phyloP scores from a whole-genome alignment of 2,888 invertebrate genomes.

The Lumbricus terrestris region DNA sequence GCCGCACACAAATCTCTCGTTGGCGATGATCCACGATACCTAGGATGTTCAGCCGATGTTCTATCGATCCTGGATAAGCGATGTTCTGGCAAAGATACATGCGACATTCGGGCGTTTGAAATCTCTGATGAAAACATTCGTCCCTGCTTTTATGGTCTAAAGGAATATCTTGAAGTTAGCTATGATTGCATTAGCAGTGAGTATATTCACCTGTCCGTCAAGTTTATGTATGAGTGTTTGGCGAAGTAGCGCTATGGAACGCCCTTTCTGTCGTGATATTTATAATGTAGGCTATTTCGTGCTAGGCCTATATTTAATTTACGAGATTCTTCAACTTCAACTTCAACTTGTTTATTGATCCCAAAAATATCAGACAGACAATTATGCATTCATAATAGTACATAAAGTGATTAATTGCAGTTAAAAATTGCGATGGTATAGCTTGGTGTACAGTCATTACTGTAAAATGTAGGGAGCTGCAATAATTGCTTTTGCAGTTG shows the following conservation, averaged over 20 bases:
- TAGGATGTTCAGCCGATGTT: constrained; percentile 26
- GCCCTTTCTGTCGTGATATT: too few species aligned
- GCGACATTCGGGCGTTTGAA: constrained; percentile 16
- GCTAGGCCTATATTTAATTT: too few species aligned
- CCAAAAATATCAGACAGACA: too few species aligned
- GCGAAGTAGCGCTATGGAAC: not conserved
- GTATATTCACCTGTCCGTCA: not conserved
- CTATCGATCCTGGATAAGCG: constrained; percentile 5
- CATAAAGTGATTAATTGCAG: too few species aligned
- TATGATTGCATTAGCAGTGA: constrained; percentile 18
- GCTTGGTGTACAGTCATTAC: too few species aligned
- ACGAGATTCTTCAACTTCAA: too few species aligned
- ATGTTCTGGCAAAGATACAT: constrained; percentile 18
- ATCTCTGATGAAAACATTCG: not conserved
- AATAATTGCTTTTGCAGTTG: not conserved
- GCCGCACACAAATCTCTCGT: not conserved
- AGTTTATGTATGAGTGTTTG: not conserved
- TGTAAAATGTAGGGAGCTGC: too few species aligned
- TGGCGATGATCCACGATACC: not conserved
- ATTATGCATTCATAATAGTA: too few species aligned
- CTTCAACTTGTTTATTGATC: too few species aligned
- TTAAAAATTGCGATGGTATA: too few species aligned
- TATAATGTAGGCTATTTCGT: too few species aligned
- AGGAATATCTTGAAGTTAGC: constrained; percentile 21
- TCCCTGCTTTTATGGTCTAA: constrained; percentile 16